Evolutionary conservation across 2,113 vertebrate genomes (phyloP).

Genomic region (Corythornis cristatus): DNA sequence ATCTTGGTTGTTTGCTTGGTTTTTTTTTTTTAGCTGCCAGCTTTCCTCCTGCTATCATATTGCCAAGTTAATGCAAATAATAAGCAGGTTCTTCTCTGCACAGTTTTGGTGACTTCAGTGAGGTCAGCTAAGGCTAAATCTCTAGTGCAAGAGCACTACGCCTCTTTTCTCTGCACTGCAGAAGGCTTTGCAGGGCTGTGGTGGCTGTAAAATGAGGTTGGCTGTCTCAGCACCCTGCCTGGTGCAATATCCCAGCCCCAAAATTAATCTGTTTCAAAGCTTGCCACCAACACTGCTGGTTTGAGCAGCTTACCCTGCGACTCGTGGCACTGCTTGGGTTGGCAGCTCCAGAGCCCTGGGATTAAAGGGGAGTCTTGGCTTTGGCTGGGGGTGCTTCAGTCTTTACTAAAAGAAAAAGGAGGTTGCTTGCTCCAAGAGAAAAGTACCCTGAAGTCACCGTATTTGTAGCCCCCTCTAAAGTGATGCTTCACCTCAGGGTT

Average conservation of each 20-base stretch:
- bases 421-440: not conserved
- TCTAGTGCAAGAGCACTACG: not conserved
- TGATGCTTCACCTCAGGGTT: not conserved
- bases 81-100: not conserved
- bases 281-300: not conserved
- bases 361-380: not conserved
- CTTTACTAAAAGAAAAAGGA: not conserved
- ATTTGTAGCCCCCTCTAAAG: not conserved
- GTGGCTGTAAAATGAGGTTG: not conserved
- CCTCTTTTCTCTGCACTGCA: not conserved
- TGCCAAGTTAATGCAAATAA: not conserved
- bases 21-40: not conserved
- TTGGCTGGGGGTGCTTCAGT: not conserved
- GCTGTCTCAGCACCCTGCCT: not conserved
- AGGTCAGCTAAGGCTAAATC: not conserved
- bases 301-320: rapidly evolving
- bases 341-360: rapidly evolving
- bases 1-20: not conserved
- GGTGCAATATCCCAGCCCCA: not conserved
- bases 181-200: not conserved
- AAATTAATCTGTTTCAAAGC: not conserved
- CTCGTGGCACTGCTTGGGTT: not conserved
- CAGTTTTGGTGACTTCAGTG: not conserved
- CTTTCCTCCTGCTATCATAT: not conserved
- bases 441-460: not conserved